Conservation (phyloP, 2,797 vertebrate genomes). For the Mareca strepera region DNA sequence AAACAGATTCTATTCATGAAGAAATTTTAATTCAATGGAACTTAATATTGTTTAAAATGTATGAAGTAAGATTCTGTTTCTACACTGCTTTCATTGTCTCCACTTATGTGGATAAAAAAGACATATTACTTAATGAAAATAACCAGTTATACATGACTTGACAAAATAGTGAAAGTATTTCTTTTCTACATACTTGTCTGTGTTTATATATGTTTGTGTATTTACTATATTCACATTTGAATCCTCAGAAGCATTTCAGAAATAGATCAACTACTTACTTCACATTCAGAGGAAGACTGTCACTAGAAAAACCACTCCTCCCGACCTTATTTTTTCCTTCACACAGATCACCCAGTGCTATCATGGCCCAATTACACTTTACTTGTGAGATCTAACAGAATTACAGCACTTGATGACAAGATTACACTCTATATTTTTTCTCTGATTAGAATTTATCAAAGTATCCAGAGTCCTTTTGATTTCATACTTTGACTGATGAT, state of each 20-base stretch:
- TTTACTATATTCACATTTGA: neutral
- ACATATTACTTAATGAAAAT: neutral
- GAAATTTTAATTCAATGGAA: neutral
- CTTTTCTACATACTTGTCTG: neutral
- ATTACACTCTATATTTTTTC: conserved; percentile 12
- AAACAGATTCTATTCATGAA: neutral
- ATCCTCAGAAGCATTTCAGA: neutral
- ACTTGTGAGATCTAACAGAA: conserved; percentile 57
- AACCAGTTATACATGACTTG: neutral
- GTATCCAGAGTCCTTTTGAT: conserved; percentile 53
- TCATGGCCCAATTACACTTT: conserved; percentile 15
- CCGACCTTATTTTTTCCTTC: neutral
- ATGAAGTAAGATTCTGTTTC: neutral
- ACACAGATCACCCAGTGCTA: neutral
- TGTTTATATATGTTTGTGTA: neutral
- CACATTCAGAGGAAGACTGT: neutral
- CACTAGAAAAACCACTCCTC: neutral
- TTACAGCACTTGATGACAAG: conserved; percentile 27
- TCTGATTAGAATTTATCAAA: conserved; percentile 58
- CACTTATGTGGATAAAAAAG: neutral
- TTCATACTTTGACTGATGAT: conserved; percentile 3
- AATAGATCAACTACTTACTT: neutral
- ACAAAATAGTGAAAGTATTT: neutral
- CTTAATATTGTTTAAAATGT: neutral
- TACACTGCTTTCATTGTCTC: neutral